Evolutionary conservation across 2,113 vertebrate genomes (phyloP), one percentile per base, ranked within the genome.

Genomic region (Scomber colias): DNA sequence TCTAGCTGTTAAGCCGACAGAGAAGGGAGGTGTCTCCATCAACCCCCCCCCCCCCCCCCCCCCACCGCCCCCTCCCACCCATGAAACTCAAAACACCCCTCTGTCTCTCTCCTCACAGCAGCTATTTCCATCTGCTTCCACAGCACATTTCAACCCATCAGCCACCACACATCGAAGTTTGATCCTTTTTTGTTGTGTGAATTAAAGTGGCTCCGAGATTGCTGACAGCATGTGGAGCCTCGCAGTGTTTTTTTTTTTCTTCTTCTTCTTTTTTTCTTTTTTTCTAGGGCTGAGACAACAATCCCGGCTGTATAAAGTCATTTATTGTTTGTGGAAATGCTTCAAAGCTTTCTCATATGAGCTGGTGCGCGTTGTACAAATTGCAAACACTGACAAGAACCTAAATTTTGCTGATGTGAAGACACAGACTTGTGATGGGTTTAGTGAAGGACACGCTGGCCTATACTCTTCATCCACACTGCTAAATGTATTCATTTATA

Each of bases 1-100:
- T 85, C 74, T 61, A 71, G 72, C 66, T 81, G 72, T 89, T 13
- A 59, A 68, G n/a, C 49, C 40, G 65, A 3, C 30, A 71, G 54
- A 35, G 5, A 24, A 21, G 60, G 57, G 27, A 16, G 67, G 63
- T 0, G 51, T 49, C 35, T 54, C 0, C 45, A 21, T 46, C 13
- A 4, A 63, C n/a, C 16, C 63, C 6, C 14, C 7, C 17, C 55
- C 48, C 57, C 69, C 67, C 1, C 6, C 19, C 14, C 7, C 15
- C 55, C 48, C 57, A 65, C 67, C 0, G 6, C 16, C 19, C 63
- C 6, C 14, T 5, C 14, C 55, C 48, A 53, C 69, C 67, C 1
- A 8, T 46, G 21, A 62, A 79, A 48, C 69, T 50, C 21, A 61
- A 27, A 27, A 2, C n/a, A 13, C 13, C 31, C 19, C 48, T 16